Evolutionary conservation across 2,113 vertebrate species (phyloP), one percentile per base, ranked within the genome.

Genomic region (Sialia sialis): DNA sequence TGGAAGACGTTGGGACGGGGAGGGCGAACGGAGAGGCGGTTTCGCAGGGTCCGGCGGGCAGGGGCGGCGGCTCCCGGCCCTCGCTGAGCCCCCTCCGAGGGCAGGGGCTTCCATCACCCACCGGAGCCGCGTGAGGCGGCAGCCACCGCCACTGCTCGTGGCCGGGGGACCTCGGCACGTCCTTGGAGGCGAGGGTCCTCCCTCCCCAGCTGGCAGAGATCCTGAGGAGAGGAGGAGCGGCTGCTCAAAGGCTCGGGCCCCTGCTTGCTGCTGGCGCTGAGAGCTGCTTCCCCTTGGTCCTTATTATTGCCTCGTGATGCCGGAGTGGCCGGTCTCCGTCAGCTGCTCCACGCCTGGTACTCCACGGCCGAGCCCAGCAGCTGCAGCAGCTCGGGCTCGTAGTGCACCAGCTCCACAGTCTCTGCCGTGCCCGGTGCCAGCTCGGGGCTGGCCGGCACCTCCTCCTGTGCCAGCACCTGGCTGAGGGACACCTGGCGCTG

Each of bases 361-460:
- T 98, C 98, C 97, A 98, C 97, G 7, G 87, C 96, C 2, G 99
- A 99, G 54, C 99, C 99, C 93, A 99, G 97, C 74, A 99, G 98
- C 97, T 98, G 98, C 76, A 99, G 98, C 79, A 99, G 97, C 96
- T 99, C 99, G 0, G 98, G 98, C 79, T 99, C 98, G 5, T 99
- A 99, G 73, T 98, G 98, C 94, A 99, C 98, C 97, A 99, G 97
- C 96, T 99, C 99, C 93, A 99, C 98, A 76, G 97, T 98, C 96
- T 98, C 98, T 79, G 98, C 97, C 5, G 98, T 62, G 79, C 98
- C 98, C 9, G 90, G 97, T 1, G 94, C 92, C 15, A 84, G 96
- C 84, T 95, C 95, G 1, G 97, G 87, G 73, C 98, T 96, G 19
- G 97, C 97, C 7, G 97, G 97, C 93, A 94, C 26, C 91, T 98